Evolutionary conservation across 2,113 vertebrate species (phyloP), one percentile per base, ranked within the genome.

Genomic region (Pollachius pollachius): DNA sequence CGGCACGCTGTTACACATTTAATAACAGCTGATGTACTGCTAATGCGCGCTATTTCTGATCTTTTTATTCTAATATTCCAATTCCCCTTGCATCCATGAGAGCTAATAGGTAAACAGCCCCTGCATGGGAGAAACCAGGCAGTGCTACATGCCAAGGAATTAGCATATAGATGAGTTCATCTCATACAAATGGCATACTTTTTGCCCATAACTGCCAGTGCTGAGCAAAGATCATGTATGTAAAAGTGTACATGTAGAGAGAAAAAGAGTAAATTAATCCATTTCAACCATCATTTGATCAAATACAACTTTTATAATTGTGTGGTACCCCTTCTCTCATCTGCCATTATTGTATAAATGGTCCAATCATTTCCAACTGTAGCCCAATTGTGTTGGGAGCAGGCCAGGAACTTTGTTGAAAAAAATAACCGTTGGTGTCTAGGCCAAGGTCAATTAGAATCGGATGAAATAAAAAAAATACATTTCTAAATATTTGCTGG

Each of bases 111-210:
- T 93, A 93, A 94, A 93, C 90, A 94, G 88, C 41, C 87, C 85
- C 80, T 91, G 90, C 87, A 91, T 86, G 85, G 85, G 79, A 89
- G 87, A 90, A 91, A 92, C 89, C 90, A 92, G 88, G 88, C 91
- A 91, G 87, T 89, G 88, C 89, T 91, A 91, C 90, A 91, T 90
- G 86, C 85, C 87, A 87, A 90, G 88, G 91, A 92, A 94, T 94
- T 94, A 93, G 92, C 92, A 94, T 94, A 94, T 94, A 94, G 91
- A 93, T 93, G 91, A 93, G 89, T 93, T 93, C 90, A 91, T 92
- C 92, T 91, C 91, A 86, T 90, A 91, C 91, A 92, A 93, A 93
- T 92, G 90, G 89, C 88, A 86, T 88, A 90, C 89, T 91, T 89
- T 41, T 91, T 91, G 85, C 90, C 89, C 89, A 90, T 84, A 89